Evolutionary conservation across 2,113 vertebrate species (phyloP), one percentile per base, ranked within the genome.

Genomic region (Ailurus styani): DNA sequence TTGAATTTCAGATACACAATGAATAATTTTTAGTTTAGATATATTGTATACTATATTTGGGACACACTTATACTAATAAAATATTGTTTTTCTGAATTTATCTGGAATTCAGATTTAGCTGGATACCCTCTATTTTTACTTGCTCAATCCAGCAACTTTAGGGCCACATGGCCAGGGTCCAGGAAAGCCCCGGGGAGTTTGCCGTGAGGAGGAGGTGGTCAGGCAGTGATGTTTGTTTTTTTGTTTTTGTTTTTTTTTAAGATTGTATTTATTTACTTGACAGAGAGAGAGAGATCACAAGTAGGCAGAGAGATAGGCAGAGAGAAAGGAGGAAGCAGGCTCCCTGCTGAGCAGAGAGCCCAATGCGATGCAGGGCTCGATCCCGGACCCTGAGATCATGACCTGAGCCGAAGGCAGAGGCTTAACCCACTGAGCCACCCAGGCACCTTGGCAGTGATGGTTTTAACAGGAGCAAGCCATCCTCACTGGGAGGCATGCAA

Each of bases 41-140:
- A 50, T 88, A 27, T 37, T 72, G 9, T 40, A 66, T 66, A 3
- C 7, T 45, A 23, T 57, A 79, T 47, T 77, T 81, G 15, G 42
- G 34, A 88, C 34, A 79, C 60, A 70, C 9, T 54, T 94, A 20
- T 17, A 83, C 47, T 88, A 84, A 86, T 79, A 60, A 68, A 54
- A 14, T 86, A 75, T 84, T 77, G 29, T 64, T 93, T 88, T 34
- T 57, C 78, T 93, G 62, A 75, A 96, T 88, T 52, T 81, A 89
- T 47, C 55, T 85, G 20, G 37, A 82, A 91, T 93, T 97, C 37
- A 93, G 55, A 91, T 95, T 84, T 85, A 84, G 70, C 52, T 68
- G 66, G 77, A 15, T 6, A 77, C 7, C 4, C 14, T 87, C 5
- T 68, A 34, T 81, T 91, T 91, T 93, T 70, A 84, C 87, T 62